phyloP scores from a whole-genome alignment of 2,113 vertebrate genomes.

The Thalassarche chlororhynchos region DNA sequence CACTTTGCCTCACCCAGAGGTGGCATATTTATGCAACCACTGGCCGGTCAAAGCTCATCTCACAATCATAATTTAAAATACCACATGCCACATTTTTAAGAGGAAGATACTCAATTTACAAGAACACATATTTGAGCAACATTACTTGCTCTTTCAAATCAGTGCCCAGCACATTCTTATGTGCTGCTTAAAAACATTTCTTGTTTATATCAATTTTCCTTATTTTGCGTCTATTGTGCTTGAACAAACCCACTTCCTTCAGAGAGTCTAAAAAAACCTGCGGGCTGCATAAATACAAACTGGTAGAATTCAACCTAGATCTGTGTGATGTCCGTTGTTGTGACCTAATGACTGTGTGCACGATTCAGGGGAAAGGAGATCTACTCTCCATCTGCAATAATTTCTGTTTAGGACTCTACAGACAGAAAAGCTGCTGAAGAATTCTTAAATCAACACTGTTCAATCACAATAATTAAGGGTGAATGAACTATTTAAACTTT shows the following conservation, averaged over 20 bases:
- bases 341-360: not conserved
- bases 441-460: not conserved
- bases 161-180: not conserved
- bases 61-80: not conserved
- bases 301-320: not conserved
- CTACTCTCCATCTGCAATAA: not conserved
- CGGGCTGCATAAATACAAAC: not conserved
- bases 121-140: not conserved
- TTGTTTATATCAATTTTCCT: not conserved
- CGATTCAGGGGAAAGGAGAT: not conserved
- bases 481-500: not conserved
- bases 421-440: not conserved
- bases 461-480: not conserved
- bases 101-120: not conserved
- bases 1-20: not conserved
- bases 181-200: not conserved
- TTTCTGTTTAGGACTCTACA: not conserved
- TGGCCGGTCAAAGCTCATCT: not conserved
- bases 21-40: not conserved
- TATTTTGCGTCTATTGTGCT: not conserved
- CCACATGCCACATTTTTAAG: not conserved
- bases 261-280: not conserved
- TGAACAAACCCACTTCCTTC: not conserved
- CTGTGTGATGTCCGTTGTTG: not conserved
- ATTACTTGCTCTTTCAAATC: not conserved